Percentiles rank a stretch among this genome's conserved stretches.
These are phyloP conservation scores for Tiliqua scincoides DNA, from an alignment of 2,113 vertebrate species.

Conservation along the genomic window DNA sequence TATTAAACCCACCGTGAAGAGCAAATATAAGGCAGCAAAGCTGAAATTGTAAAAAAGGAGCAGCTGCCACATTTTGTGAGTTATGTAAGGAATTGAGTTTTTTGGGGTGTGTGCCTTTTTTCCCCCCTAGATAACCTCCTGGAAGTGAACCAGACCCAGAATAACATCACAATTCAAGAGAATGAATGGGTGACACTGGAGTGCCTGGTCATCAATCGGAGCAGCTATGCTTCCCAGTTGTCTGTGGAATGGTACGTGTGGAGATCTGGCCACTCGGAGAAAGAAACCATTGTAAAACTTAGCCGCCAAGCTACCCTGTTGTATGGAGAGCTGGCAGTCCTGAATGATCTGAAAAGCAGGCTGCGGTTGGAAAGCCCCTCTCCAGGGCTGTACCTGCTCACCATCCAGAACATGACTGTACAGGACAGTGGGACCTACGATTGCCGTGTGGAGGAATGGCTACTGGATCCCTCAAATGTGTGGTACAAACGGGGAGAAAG, in stretches of 20 bases:
- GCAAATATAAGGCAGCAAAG: neutral
- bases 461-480: slow-evolving; percentile 83
- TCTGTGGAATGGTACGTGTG: slow-evolving; percentile 89
- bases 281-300: slow-evolving; percentile 82
- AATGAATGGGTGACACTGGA: slow-evolving; percentile 90
- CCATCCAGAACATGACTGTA: slow-evolving; percentile 83
- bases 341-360: slow-evolving; percentile 80
- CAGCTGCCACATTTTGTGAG: neutral
- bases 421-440: slow-evolving; percentile 85
- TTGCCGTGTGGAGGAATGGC: slow-evolving; percentile 88
- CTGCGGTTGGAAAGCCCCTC: slow-evolving; percentile 87
- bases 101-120: neutral
- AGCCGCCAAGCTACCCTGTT: slow-evolving; percentile 78
- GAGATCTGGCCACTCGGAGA: slow-evolving; percentile 77
- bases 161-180: slow-evolving; percentile 86
- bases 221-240: slow-evolving; percentile 85
- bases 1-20: neutral
- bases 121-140: slow-evolving; percentile 84
- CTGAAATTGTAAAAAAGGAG: neutral
- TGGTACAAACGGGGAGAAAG: slow-evolving; percentile 92
- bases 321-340: slow-evolving; percentile 74
- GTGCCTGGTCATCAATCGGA: slow-evolving; percentile 87
- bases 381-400: slow-evolving; percentile 83
- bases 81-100: rapidly evolving
- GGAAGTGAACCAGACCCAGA: slow-evolving; percentile 87